Evolutionary conservation across 1,140 invertebrate species (phyloP), one percentile per base, ranked within the genome.

Genomic region (Chrysoperla carnea): DNA sequence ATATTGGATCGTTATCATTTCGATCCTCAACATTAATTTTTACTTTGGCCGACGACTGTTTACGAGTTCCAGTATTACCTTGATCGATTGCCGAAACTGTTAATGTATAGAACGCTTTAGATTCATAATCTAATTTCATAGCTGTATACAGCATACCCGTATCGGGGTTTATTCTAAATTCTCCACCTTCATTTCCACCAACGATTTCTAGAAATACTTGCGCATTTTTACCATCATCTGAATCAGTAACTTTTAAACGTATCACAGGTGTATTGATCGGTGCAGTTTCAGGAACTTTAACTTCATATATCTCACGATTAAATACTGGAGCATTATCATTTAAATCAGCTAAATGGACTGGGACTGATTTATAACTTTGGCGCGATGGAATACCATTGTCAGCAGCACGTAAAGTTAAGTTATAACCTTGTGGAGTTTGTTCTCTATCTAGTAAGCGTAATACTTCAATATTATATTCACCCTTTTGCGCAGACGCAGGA

Each of bases 1-100:
- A 94, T 12, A 81, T 64, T 1, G 89, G 88, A 57, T 88, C 84
- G 60, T 94, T 93, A 61, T 96, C 90, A 58, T 95, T 95, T 15
- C 81, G 77, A 60, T 94, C 91, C 37, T 83, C 58, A 0, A 95
- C 78, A 48, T 79, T 76, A 29, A 94, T 76, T 63, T 86, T 81
- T n/a, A 94, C 78, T 62, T 88, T 88, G 0, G 85, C 84, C 0
- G 87, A 87, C 0, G 82, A 87, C 56, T 87, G 84, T 50, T 86
- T 86, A 13, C 85, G 64, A 0, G 76, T 80, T 0, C 84, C 85
- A 2, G 76, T 72, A 52, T 86, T 86, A 0, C 84, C 87, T 55
- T 87, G 84, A 58, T 93, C 88, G 9, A 88, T 76, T 2, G 88
- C 90, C 1, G 85, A 86, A 1, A 96, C 84, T 0, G 87, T 92